phyloP scores from a whole-genome alignment of 2,888 invertebrate genomes.

The Amiota mariae region DNA sequence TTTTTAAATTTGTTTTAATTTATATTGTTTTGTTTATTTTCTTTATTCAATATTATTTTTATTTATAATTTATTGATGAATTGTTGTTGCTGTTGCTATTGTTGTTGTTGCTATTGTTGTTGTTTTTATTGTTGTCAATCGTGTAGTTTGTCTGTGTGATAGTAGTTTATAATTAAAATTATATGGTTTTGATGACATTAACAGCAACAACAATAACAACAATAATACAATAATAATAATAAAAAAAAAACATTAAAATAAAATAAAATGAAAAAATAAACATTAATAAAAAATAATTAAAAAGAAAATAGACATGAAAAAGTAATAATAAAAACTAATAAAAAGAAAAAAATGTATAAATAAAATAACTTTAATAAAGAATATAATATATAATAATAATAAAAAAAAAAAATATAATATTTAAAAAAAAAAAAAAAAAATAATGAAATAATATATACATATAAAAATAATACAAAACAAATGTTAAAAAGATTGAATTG shows the following conservation, averaged over 20 bases:
- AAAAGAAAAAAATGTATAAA: too few relatives aligned
- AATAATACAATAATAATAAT: slow-evolving; percentile 55
- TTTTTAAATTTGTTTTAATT: too few relatives aligned
- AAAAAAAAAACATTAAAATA: slow-evolving; percentile 46
- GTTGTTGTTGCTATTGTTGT: slow-evolving; percentile 34
- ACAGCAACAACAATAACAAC: slow-evolving; percentile 35
- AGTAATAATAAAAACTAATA: slow-evolving; percentile 30
- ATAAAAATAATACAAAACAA: slow-evolving; percentile 22
- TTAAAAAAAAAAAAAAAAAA: too few relatives aligned
- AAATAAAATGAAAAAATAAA: background rate
- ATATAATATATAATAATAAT: too few relatives aligned
- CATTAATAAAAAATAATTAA: slow-evolving; percentile 17
- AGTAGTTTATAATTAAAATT: slow-evolving; percentile 73
- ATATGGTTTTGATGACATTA: slow-evolving; percentile 43
- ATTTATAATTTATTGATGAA: background rate
- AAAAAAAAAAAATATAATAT: too few relatives aligned
- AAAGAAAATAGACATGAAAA: slow-evolving; percentile 29
- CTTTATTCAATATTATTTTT: too few relatives aligned
- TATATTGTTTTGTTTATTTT: too few relatives aligned
- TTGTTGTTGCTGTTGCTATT: background rate
- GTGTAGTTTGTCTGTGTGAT: slow-evolving; percentile 74
- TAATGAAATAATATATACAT: slow-evolving; percentile 32
- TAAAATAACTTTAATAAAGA: too few relatives aligned
- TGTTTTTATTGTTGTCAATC: slow-evolving; percentile 32
- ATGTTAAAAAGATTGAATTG: too few relatives aligned